Conservation (phyloP, 2,888 invertebrate genomes). For the Antitype chi region DNA sequence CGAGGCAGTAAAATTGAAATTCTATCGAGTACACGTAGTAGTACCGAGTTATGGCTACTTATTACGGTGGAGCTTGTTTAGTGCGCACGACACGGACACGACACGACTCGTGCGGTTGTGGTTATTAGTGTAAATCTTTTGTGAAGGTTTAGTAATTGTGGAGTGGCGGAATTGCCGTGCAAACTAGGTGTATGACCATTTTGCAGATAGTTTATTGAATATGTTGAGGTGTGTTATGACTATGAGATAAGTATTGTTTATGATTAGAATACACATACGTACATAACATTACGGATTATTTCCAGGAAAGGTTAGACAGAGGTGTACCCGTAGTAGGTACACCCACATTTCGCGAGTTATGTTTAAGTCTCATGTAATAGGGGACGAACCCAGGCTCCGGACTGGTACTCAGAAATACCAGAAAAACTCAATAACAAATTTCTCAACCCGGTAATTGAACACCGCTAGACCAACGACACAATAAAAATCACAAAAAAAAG, state of each 20-base stretch:
- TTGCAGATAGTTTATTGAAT: constrained; percentile 36
- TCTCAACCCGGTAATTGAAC: too few relatives aligned
- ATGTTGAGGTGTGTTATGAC: constrained; percentile 8
- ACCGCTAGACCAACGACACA: too few relatives aligned
- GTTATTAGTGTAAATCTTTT: constrained; percentile 66
- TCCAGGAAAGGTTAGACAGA: too few relatives aligned
- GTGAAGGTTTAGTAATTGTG: constrained; percentile 49
- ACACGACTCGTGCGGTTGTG: constrained; percentile 59
- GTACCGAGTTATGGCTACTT: constrained; percentile 79
- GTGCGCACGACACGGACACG: constrained; percentile 62
- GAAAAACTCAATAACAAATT: too few relatives aligned
- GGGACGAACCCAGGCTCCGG: too few relatives aligned
- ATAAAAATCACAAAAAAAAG: too few relatives aligned
- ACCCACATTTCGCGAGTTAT: too few relatives aligned
- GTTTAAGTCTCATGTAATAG: too few relatives aligned
- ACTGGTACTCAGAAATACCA: too few relatives aligned
- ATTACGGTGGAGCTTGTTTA: constrained; percentile 68
- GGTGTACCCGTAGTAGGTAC: too few relatives aligned
- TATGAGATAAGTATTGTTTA: constrained; percentile 4
- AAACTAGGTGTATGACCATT: constrained; percentile 20
- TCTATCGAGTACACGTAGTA: constrained; percentile 75
- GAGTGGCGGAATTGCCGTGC: constrained; percentile 24
- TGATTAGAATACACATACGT: background rate
- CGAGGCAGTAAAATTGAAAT: constrained; percentile 80
- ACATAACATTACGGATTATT: too few relatives aligned